phyloP scores from a whole-genome alignment of 2,113 vertebrate species.

The Labrus mixtus region DNA sequence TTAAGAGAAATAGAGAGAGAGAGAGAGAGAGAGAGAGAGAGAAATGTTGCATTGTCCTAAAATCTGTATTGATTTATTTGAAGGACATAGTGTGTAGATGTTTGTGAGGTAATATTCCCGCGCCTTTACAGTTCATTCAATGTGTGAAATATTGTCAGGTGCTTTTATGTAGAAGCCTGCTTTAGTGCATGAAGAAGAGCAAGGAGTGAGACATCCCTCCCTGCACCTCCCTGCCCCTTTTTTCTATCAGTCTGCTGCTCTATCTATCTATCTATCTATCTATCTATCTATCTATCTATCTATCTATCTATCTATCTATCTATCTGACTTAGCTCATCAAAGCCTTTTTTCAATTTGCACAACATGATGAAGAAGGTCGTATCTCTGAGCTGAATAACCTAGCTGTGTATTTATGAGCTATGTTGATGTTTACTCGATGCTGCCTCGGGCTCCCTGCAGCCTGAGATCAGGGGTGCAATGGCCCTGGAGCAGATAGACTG shows the following conservation, averaged over 20 bases:
- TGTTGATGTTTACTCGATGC: conserved; percentile 67
- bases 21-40: not conserved
- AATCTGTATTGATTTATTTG: not conserved
- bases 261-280: conserved; percentile 30
- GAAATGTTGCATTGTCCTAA: not conserved
- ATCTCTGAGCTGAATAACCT: conserved; percentile 12
- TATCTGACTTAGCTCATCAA: no score
- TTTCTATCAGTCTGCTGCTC: not conserved
- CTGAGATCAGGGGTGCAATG: conserved; percentile 25
- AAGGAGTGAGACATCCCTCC: conserved; percentile 53
- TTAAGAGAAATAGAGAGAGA: not conserved
- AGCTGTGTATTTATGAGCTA: conserved; percentile 42
- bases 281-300: conserved; percentile 42
- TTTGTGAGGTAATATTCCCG: not conserved
- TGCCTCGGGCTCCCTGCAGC: conserved; percentile 61
- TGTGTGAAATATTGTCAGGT: conserved; percentile 19
- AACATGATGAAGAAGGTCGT: conserved; percentile 21
- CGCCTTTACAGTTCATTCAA: not conserved
- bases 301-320: conserved; percentile 51
- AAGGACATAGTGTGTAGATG: not conserved
- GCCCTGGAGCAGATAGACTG: conserved; percentile 41
- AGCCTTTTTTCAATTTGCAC: not conserved
- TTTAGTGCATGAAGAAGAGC: not conserved
- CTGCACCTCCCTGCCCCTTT: conserved; percentile 28
- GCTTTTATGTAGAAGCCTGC: conserved; percentile 26